phyloP scores from a whole-genome alignment of 30 jellyfish, hydroid and myxozoan species.

The Turritopsis dohrnii region DNA sequence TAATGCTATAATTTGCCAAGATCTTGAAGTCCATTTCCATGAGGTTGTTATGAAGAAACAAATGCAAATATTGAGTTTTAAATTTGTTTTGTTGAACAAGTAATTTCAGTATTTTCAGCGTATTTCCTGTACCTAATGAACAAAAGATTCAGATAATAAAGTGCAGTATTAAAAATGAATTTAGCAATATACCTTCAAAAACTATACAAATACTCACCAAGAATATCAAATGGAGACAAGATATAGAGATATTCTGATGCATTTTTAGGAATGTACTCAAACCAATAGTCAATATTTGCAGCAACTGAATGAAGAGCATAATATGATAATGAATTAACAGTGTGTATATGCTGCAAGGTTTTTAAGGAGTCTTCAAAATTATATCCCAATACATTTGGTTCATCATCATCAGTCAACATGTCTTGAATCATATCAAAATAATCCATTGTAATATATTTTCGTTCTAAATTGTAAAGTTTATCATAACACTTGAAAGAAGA shows the following conservation, averaged over 20 bases:
- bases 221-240: background rate
- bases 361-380: background rate
- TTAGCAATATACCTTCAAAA: background rate
- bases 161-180: no score
- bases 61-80: conserved; percentile 4
- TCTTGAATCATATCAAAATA: background rate
- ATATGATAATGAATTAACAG: background rate
- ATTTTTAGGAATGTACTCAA: background rate
- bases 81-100: background rate
- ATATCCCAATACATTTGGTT: background rate
- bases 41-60: background rate
- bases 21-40: conserved; percentile 1
- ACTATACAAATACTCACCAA: background rate
- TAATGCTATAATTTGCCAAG: background rate
- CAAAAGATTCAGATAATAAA: background rate
- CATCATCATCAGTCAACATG: background rate
- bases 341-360: background rate
- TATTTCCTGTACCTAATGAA: background rate
- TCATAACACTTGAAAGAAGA: no score
- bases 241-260: background rate
- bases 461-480: no score
- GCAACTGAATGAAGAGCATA: background rate
- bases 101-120: background rate
- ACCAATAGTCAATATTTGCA: background rate
- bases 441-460: no score